These are phyloP conservation scores for Clupea harengus DNA, from an alignment of 2,113 vertebrate genomes.

Conservation along the genomic window DNA sequence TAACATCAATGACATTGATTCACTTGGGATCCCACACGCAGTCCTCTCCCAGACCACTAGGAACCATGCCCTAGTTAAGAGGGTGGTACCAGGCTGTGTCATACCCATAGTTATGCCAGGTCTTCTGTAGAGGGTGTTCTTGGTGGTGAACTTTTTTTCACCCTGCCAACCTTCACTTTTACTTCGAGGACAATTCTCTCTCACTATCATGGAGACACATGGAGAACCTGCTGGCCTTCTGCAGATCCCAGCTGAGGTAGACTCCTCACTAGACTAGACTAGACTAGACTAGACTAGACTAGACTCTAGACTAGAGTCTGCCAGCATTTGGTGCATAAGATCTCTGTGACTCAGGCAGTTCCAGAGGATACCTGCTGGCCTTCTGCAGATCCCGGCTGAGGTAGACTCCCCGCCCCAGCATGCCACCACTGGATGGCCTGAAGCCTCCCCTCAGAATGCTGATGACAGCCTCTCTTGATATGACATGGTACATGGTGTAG, in stretches of 20 bases:
- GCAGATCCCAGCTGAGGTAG: conserved; percentile 43
- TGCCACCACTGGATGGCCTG: conserved; percentile 20
- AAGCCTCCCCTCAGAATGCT: conserved; percentile 31
- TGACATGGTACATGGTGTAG: conserved; percentile 53
- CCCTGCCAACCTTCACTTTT: no score
- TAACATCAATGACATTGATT: no score
- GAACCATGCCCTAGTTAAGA: no score
- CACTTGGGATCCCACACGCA: no score
- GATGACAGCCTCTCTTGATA: not conserved
- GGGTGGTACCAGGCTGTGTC: not conserved
- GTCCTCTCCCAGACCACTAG: no score
- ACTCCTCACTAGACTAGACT: conserved; percentile 25
- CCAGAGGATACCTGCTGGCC: conserved; percentile 36
- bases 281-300: no score
- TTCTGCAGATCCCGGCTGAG: conserved; percentile 46
- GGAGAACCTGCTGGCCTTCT: conserved; percentile 41
- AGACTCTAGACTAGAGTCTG: no score
- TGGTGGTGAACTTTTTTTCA: not conserved
- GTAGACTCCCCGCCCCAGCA: conserved; percentile 51
- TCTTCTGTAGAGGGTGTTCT: conserved; percentile 25
- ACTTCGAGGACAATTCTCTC: conserved; percentile 25
- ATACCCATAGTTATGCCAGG: not conserved
- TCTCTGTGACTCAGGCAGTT: no score
- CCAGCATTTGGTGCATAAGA: no score
- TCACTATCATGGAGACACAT: not conserved